phyloP scores from a whole-genome alignment of 2,113 vertebrate species.

The Macquaria ambigua region DNA sequence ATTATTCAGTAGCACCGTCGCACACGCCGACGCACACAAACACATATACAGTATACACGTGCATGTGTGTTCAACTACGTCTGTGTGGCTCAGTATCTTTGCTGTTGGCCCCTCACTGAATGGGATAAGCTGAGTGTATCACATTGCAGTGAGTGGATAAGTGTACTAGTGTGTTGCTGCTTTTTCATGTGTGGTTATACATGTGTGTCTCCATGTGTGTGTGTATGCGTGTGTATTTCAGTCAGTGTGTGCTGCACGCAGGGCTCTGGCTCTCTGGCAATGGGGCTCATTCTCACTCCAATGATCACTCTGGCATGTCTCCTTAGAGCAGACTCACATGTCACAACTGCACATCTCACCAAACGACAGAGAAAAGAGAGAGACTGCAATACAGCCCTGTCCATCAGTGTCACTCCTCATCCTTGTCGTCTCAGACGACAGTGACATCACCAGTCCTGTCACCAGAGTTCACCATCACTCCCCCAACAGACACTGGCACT shows the following conservation, averaged over 20 bases:
- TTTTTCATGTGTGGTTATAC: constrained; percentile 46
- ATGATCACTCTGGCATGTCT: constrained; percentile 77
- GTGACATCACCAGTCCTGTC: constrained; percentile 79
- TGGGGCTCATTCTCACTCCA: constrained; percentile 73
- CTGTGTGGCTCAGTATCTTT: constrained; percentile 44
- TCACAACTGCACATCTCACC: constrained; percentile 76
- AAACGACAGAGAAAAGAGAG: constrained; percentile 49
- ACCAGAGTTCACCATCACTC: constrained; percentile 74
- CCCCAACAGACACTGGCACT: constrained; percentile 47
- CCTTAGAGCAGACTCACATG: constrained; percentile 76
- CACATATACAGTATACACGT: constrained; percentile 39
- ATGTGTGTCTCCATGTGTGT: constrained; percentile 22
- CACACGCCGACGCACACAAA: constrained; percentile 51
- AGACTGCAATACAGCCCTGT: constrained; percentile 55
- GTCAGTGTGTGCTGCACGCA: constrained; percentile 54
- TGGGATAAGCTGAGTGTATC: constrained; percentile 62
- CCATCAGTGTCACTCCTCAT: constrained; percentile 73
- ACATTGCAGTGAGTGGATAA: constrained; percentile 61
- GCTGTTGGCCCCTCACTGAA: constrained; percentile 57
- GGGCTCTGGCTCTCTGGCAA: constrained; percentile 64
- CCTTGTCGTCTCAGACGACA: constrained; percentile 63
- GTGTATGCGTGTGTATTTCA: constrained; percentile 48
- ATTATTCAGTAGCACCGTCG: constrained; percentile 84
- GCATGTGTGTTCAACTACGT: constrained; percentile 41
- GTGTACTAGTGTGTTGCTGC: constrained; percentile 22